Evolutionary conservation across 1,140 invertebrate genomes (phyloP).

Genomic region (Bilobella aurantiaca): DNA sequence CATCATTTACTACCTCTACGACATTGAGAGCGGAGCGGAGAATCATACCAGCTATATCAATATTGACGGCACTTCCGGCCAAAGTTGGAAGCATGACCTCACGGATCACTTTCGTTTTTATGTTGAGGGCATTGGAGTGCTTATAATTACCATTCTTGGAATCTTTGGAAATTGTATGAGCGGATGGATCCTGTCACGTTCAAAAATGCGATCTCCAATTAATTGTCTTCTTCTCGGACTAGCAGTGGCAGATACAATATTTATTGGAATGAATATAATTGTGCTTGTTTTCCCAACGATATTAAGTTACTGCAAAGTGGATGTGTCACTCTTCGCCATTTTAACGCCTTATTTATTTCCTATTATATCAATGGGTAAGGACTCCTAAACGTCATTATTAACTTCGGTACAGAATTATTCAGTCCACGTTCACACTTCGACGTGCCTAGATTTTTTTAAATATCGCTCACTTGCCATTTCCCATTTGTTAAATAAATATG

Average conservation of each 20-base stretch:
- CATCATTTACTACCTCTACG: not conserved
- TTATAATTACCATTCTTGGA: conserved; percentile 4
- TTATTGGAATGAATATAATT: not conserved
- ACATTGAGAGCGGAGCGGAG: not conserved
- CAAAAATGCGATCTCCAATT: conserved; percentile 16
- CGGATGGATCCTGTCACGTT: conserved; percentile 5
- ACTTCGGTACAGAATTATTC: not conserved
- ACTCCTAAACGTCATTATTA: not conserved
- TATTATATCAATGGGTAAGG: not conserved
- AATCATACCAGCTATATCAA: not conserved
- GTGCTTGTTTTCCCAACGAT: conserved; percentile 6
- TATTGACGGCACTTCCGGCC: not conserved
- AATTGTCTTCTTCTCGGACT: conserved; percentile 12
- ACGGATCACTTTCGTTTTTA: not conserved
- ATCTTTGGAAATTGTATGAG: conserved; percentile 16
- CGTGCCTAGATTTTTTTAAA: too few relatives aligned
- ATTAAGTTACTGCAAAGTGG: not conserved
- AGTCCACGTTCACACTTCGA: not conserved
- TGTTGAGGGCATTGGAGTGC: not conserved
- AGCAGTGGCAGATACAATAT: conserved; percentile 6
- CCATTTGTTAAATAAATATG: too few relatives aligned
- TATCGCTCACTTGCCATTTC: too few relatives aligned
- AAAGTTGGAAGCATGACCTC: not conserved
- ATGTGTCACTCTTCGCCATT: not conserved
- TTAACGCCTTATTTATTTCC: not conserved